Evolutionary conservation across 2,888 invertebrate genomes (phyloP), one percentile per base, ranked within the genome.

Genomic region (Halictus ligatus): DNA sequence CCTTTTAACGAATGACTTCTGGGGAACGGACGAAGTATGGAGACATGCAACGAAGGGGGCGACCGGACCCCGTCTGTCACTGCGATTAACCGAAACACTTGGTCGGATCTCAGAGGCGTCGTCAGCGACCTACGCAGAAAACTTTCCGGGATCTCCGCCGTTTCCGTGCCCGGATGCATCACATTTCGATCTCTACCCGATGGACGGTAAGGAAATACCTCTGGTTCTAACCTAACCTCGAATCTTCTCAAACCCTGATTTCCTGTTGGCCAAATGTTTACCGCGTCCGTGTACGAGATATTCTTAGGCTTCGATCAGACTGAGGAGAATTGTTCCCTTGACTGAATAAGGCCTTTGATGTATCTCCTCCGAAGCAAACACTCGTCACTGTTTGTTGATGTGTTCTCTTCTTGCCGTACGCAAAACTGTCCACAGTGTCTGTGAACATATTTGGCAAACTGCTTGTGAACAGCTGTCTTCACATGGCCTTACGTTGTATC

Each of bases 121-220:
- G 98, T 98, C 0, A 97, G 97, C 92, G 98, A 98, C 93, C 96
- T 98, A 90, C 96, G 98, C 21, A 97, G 98, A 90, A 97, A 98
- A 93, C 95, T 98, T 83, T 97, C 98, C 3, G 97, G 97, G 79
- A 95, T 98, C 60, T 98, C 98, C 0, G 97, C 97, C 1, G 97
- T 98, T 96, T 94, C 94, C 6, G 97, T 98, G 35, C 98, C 98
- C 0, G 97, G 97, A 91, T 97, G 97, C 75, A 97, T 98, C 90
- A 97, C 97, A 54, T 98, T 98, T 95, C 96, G 98, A 83, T 97
- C 97, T 46, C 96, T 98, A 60, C 96, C 97, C 78, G 98, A 98
- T 95, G 98, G 98, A 58, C 92, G 95, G 95, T 95, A 85, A 89
- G 85, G 60, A 25, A 10, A 1, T 50, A 72, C n/a, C 18, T 60